A percentile compares a stretch with the other conserved stretches of the same genome.
phyloP scores from a whole-genome alignment of 2,113 vertebrate genomes.

The Ploceus nigricollis region DNA sequence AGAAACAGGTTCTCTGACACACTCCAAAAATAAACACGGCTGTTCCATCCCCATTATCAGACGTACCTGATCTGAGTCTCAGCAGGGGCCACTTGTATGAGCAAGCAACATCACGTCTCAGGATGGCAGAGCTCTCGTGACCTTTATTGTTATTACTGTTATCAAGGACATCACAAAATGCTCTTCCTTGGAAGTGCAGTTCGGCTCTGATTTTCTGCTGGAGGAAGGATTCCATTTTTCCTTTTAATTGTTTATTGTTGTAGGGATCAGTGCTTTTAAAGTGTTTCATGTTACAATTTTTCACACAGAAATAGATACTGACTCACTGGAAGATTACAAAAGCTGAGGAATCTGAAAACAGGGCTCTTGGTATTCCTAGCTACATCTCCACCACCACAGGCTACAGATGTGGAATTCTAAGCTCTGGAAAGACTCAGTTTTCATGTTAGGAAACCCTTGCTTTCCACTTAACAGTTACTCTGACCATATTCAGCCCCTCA shows the following conservation, averaged over 20 bases:
- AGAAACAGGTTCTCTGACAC: background rate
- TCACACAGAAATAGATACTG: background rate
- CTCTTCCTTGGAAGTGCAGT: background rate
- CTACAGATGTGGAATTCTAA: background rate
- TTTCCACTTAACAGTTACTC: background rate
- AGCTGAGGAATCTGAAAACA: background rate
- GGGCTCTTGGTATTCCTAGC: background rate
- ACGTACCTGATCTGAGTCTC: background rate
- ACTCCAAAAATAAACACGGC: background rate
- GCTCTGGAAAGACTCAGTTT: background rate
- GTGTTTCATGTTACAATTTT: background rate
- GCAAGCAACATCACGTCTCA: background rate
- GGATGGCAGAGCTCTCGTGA: background rate
- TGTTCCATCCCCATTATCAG: background rate
- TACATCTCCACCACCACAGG: background rate
- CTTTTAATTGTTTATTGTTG: background rate
- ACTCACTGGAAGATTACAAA: background rate
- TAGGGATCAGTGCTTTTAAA: background rate
- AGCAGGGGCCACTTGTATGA: background rate
- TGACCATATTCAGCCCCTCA: background rate
- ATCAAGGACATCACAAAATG: background rate
- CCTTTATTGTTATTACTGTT: conserved; percentile 5
- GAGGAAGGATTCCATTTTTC: background rate
- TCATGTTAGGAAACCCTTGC: background rate
- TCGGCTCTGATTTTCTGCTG: background rate